Conservation (phyloP, 2,797 vertebrate genomes). For the Acanthiza pusilla region DNA sequence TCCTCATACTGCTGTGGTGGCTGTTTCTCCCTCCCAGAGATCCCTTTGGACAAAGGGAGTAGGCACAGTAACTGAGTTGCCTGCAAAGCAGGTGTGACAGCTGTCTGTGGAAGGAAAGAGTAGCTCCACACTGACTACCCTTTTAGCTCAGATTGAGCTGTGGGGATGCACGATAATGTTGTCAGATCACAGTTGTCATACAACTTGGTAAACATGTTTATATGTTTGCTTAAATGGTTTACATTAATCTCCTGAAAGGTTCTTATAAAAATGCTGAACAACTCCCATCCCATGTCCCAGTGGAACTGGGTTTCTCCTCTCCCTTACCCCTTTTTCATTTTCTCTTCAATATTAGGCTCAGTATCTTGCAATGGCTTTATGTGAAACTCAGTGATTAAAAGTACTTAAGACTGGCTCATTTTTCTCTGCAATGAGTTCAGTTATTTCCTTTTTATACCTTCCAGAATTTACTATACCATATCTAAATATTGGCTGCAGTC, state of each 20-base stretch:
- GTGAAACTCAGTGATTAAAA: slow-evolving; percentile 46
- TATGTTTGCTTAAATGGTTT: neutral
- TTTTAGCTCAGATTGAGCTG: neutral
- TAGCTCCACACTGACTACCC: neutral
- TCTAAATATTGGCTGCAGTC: slow-evolving; percentile 68
- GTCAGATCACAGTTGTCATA: neutral
- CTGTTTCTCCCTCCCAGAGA: neutral
- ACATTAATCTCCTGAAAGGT: neutral
- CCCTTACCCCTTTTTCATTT: neutral
- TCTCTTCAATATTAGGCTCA: neutral
- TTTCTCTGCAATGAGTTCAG: slow-evolving; percentile 59
- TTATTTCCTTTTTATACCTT: slow-evolving; percentile 66
- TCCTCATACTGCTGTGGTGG: neutral
- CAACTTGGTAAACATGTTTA: neutral
- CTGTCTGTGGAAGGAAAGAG: neutral
- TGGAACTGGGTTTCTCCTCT: neutral
- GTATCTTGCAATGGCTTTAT: slow-evolving; percentile 36
- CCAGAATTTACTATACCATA: slow-evolving; percentile 67
- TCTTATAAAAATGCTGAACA: neutral
- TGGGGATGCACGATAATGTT: neutral
- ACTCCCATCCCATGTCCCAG: neutral
- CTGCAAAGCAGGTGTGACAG: neutral
- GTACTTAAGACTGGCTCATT: slow-evolving; percentile 52
- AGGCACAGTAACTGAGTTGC: neutral
- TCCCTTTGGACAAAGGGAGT: neutral